phyloP scores from a whole-genome alignment of 2,888 invertebrate species.

The Ditylenchus weischeri region DNA sequence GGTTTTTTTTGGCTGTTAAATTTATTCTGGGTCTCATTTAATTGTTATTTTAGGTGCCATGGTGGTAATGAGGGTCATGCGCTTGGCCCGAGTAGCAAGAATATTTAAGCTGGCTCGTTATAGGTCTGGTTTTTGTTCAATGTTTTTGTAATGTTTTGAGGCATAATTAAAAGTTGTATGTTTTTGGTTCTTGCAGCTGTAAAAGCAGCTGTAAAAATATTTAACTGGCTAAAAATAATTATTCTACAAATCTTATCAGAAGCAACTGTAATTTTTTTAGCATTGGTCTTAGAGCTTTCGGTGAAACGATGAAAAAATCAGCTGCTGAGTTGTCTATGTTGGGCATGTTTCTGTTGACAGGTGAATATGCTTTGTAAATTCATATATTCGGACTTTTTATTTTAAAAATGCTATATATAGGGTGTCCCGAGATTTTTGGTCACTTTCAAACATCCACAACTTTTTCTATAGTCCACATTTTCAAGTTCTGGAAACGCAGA shows the following conservation, averaged over 20 bases:
- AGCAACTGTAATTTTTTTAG: background rate
- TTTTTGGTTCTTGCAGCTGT: too few relatives aligned
- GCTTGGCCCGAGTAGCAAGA: slow-evolving; percentile 51
- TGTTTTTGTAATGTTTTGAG: too few relatives aligned
- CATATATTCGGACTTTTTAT: background rate
- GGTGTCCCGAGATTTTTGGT: too few relatives aligned
- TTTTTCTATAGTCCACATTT: background rate
- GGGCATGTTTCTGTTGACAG: slow-evolving; percentile 55
- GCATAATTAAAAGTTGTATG: too few relatives aligned
- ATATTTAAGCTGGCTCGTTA: slow-evolving; percentile 55
- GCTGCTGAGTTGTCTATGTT: slow-evolving; percentile 57
- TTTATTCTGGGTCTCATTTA: background rate
- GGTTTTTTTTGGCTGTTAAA: slow-evolving; percentile 16
- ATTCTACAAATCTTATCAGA: too few relatives aligned
- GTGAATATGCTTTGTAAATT: slow-evolving; percentile 21
- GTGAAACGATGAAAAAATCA: slow-evolving; percentile 54
- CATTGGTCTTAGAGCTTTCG: slow-evolving; percentile 51
- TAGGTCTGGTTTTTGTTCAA: background rate
- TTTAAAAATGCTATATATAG: too few relatives aligned
- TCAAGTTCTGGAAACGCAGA: too few relatives aligned
- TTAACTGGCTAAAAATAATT: too few relatives aligned
- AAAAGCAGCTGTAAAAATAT: too few relatives aligned
- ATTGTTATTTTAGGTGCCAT: slow-evolving; percentile 44
- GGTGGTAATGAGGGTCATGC: slow-evolving; percentile 53
- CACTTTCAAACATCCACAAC: too few relatives aligned